Conservation (phyloP, 2,113 vertebrate species). For the Opisthocomus hoazin region DNA sequence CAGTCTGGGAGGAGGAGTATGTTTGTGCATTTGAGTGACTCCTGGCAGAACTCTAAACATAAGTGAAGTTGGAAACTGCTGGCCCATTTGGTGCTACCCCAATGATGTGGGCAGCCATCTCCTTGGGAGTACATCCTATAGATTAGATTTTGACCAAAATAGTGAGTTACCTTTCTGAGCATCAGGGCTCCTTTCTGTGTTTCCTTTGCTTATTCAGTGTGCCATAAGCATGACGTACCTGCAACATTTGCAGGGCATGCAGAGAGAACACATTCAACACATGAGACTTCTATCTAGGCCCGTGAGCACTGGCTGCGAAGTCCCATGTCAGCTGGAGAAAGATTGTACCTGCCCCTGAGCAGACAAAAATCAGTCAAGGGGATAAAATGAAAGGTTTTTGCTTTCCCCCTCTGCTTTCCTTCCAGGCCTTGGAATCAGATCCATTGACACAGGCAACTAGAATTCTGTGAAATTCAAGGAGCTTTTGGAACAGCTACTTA, state of each 20-base stretch:
- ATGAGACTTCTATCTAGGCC: background rate
- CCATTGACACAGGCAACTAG: background rate
- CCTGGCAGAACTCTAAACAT: background rate
- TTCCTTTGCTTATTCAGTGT: background rate
- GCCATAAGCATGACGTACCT: background rate
- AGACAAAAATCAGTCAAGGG: background rate
- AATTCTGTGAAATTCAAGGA: background rate
- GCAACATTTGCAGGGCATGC: background rate
- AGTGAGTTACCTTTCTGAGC: background rate
- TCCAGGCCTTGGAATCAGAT: background rate
- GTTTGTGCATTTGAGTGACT: background rate
- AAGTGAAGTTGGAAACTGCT: background rate
- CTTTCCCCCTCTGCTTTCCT: background rate
- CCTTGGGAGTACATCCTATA: background rate
- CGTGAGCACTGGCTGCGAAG: background rate
- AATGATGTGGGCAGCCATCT: background rate
- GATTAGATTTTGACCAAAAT: background rate
- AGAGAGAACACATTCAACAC: background rate
- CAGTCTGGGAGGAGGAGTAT: background rate
- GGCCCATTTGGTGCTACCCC: background rate
- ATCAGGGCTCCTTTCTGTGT: background rate
- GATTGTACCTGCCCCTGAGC: background rate
- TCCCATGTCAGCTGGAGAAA: background rate
- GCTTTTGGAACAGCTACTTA: background rate
- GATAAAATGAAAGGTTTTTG: background rate